Conservation (phyloP, 2,113 vertebrate species). For the Euleptes europaea region DNA sequence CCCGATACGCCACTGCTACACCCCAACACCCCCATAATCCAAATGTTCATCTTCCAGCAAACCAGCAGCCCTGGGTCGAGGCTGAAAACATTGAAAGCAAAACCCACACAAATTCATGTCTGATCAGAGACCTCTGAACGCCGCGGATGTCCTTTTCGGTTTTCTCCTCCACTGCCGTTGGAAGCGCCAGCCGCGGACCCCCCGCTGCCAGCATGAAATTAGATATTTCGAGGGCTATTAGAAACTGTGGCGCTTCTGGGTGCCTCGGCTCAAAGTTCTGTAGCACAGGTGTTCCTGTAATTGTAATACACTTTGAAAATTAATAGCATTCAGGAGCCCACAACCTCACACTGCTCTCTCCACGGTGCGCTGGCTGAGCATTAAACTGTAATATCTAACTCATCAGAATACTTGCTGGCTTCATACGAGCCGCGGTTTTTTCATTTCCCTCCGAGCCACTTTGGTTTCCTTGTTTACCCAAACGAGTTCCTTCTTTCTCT, state of each 20-base stretch:
- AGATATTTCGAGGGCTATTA: conserved; percentile 23
- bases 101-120: background rate
- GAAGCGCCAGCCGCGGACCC: background rate
- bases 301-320: conserved; percentile 8
- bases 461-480: background rate
- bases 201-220: conserved; percentile 9
- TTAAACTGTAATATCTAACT: background rate
- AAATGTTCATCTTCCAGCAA: background rate
- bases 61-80: background rate
- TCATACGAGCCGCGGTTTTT: fast-evolving
- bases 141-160: background rate
- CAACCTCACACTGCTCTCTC: background rate
- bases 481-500: background rate
- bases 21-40: background rate
- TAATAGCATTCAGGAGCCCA: background rate
- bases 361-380: background rate
- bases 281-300: background rate
- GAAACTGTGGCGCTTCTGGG: conserved; percentile 6
- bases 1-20: background rate
- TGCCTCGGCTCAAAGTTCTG: background rate
- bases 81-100: background rate
- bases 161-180: background rate
- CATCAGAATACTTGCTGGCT: background rate
- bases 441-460: background rate
- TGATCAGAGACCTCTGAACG: background rate